phyloP scores from a whole-genome alignment of 2,113 vertebrate species.

The Lucifuga dentata region DNA sequence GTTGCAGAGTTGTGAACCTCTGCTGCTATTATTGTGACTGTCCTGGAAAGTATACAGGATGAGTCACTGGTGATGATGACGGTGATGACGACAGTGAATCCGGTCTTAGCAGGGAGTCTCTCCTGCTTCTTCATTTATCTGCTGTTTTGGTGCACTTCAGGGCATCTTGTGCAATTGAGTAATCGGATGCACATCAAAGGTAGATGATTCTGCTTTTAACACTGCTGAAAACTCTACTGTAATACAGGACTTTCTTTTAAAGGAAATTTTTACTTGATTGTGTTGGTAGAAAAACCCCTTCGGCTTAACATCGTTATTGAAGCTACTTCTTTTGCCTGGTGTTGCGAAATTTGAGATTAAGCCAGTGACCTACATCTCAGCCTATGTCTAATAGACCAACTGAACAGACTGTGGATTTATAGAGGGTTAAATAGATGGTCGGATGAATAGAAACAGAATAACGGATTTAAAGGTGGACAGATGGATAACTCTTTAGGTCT shows the following conservation, averaged over 20 bases:
- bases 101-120: constrained; percentile 21
- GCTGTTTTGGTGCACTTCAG: background rate
- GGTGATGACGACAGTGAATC: constrained; percentile 16
- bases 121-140: constrained; percentile 31
- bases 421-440: background rate
- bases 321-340: background rate
- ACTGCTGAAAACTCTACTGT: constrained; percentile 3
- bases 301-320: constrained; percentile 18
- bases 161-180: constrained; percentile 19
- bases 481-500: background rate
- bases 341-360: constrained; percentile 27
- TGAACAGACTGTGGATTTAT: constrained; percentile 16
- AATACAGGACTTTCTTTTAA: background rate
- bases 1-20: constrained; percentile 18
- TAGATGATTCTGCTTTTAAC: constrained; percentile 25
- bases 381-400: background rate
- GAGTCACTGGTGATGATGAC: constrained; percentile 25
- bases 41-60: constrained; percentile 5
- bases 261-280: constrained; percentile 13
- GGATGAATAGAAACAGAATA: background rate
- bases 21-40: background rate
- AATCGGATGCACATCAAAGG: constrained; percentile 39
- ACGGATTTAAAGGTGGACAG: constrained; percentile 19
- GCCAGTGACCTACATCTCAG: constrained; percentile 21
- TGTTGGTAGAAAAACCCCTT: constrained; percentile 20